phyloP scores from a whole-genome alignment of 2,888 invertebrate genomes.

The Latrodectus hesperus region DNA sequence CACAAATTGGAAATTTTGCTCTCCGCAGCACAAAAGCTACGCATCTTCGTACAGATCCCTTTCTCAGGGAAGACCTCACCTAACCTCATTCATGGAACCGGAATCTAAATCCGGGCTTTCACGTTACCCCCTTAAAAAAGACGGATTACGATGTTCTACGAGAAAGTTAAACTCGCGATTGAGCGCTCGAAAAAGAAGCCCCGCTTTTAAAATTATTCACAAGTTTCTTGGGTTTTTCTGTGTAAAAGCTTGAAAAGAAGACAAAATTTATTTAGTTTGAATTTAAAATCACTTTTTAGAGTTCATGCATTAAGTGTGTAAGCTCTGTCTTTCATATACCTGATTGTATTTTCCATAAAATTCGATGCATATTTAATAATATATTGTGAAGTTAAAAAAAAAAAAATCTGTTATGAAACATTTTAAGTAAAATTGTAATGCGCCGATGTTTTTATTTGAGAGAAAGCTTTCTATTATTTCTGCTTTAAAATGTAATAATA shows the following conservation, averaged over 20 bases:
- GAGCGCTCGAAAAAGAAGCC: neutral
- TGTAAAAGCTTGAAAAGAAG: neutral
- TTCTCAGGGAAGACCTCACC: neutral
- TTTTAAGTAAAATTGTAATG: too few relatives aligned
- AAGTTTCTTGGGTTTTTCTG: neutral
- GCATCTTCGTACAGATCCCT: neutral
- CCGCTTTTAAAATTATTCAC: neutral
- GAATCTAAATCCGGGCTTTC: conserved; percentile 19
- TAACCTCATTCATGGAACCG: conserved; percentile 28
- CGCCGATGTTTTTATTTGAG: too few relatives aligned
- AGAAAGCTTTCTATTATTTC: too few relatives aligned
- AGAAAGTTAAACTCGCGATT: conserved; percentile 36
- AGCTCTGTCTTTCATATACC: too few relatives aligned
- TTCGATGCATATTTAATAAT: too few relatives aligned
- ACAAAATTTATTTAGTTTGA: neutral
- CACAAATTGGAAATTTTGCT: conserved; percentile 35
- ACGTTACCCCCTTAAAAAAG: neutral
- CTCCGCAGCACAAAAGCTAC: conserved; percentile 31
- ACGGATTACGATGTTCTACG: conserved; percentile 19
- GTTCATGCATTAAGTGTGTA: too few relatives aligned
- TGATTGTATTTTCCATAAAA: too few relatives aligned
- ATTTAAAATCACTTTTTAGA: neutral
- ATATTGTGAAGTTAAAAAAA: too few relatives aligned
- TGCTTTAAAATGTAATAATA: too few relatives aligned
- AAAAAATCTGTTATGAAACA: too few relatives aligned